Evolutionary conservation across 30 jellyfish, hydroid and myxozoan species (phyloP), one percentile per base, ranked within the genome.

Genomic region (Clytia hemisphaerica): DNA sequence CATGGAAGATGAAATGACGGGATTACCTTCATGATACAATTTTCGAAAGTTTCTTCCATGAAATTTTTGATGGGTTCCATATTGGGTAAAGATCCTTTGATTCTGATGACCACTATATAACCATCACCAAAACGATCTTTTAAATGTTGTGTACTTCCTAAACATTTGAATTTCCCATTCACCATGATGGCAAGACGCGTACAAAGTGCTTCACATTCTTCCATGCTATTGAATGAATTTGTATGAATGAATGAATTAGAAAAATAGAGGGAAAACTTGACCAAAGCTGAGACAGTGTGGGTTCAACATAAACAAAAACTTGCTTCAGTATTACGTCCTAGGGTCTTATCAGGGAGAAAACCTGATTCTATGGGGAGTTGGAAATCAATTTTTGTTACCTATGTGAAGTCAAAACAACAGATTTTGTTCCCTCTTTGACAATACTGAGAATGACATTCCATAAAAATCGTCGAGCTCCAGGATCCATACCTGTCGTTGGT

Each of bases 401-500:
- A 76, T 89, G 98, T 30, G 94, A 83, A 27, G 98, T 89, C 19
- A 89, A 61, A 3, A 89, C 82, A 38, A 89, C 98, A 21, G 97
- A 88, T 16, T 93, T 85, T 7, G 87, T 73, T 22, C 98, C 98
- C 37, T 76, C 71, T 9, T 82, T 83, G 6, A 82, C 71, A 37
- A 89, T 81, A 50, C 93, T 80, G 18, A 80, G 72, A 21, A 89
- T 82, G 54, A 82, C 72, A 54, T 89, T 89, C 98, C 98, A 89
- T 29, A 89, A 58, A 46, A 89, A 82, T 35, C 98, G 92, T 19
- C 98, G 78, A 0, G 95, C 98, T 50, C 95, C 94, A 3, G 98
- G 98, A 59, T 89, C 98, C 98, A 89, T 89, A 10, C 98, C 98
- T 22, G 98, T 82, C 1, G 98, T 89, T 42, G 98, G 98, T 54